These are phyloP conservation scores for Pentalonia nigronervosa DNA, from an alignment of 1,140 invertebrate genomes.

Conservation along the genomic window DNA sequence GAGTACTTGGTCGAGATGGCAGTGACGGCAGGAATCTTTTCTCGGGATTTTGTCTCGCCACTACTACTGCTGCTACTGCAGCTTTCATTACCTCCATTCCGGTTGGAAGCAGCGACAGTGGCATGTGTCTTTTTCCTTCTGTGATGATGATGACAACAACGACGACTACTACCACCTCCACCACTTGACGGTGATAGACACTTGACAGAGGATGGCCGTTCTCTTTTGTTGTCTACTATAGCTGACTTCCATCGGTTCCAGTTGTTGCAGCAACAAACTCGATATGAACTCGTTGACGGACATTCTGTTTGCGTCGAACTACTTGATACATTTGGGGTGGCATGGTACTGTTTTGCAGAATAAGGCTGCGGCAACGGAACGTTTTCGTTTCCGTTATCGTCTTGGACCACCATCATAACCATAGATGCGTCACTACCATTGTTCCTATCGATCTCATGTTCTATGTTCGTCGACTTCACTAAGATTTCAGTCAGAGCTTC, in stretches of 20 bases:
- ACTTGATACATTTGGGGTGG: background rate
- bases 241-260: constrained; percentile 45
- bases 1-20: background rate
- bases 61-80: background rate
- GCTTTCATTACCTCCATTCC: background rate
- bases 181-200: background rate
- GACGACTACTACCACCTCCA: background rate
- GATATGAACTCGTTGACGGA: background rate
- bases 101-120: background rate
- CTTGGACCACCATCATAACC: background rate
- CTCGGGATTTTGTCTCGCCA: no score
- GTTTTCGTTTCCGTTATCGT: background rate
- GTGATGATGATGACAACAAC: constrained; percentile 39
- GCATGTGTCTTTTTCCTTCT: background rate
- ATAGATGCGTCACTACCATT: background rate
- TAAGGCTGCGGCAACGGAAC: background rate
- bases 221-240: background rate
- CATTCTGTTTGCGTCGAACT: constrained; percentile 49
- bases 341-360: background rate
- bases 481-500: constrained; percentile 39
- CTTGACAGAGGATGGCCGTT: background rate
- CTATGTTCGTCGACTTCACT: background rate
- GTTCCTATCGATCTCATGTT: background rate
- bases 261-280: constrained; percentile 14
- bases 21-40: background rate